A percentile compares a stretch with the other conserved stretches of the same genome.
Conservation (phyloP, 1,140 invertebrate genomes). For the Lasioglossum baleicum region DNA sequence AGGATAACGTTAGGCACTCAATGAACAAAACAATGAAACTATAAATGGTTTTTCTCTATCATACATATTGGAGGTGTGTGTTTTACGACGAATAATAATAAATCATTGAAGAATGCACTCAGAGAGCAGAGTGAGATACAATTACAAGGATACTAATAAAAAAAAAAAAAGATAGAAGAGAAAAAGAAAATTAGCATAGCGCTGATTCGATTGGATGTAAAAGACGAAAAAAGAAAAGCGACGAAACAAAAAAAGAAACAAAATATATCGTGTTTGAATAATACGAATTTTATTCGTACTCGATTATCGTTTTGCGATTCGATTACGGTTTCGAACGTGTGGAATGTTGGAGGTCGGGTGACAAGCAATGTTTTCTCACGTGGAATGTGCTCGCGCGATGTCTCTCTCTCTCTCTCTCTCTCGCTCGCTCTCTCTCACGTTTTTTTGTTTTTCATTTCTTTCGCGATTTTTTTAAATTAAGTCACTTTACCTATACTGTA, state of each 20-base stretch:
- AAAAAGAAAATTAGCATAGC: slow-evolving; percentile 18
- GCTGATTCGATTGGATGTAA: slow-evolving; percentile 35
- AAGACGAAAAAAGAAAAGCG: not conserved
- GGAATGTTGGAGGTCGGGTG: slow-evolving; percentile 65
- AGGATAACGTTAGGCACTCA: slow-evolving; percentile 70
- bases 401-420: slow-evolving; percentile 52
- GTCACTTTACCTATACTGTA: slow-evolving; percentile 62
- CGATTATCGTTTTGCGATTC: slow-evolving; percentile 29
- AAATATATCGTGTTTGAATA: not conserved
- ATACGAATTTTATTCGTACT: slow-evolving; percentile 53
- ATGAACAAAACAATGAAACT: slow-evolving; percentile 66
- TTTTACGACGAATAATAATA: slow-evolving; percentile 51
- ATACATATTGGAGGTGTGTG: slow-evolving; percentile 42
- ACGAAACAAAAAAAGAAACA: no score
- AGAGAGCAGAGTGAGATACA: slow-evolving; percentile 59
- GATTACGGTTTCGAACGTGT: slow-evolving; percentile 45
- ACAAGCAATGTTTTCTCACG: slow-evolving; percentile 53
- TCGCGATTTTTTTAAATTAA: slow-evolving; percentile 54
- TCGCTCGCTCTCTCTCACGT: not conserved
- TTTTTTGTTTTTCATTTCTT: no score
- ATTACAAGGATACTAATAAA: slow-evolving; percentile 39
- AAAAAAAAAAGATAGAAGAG: no score
- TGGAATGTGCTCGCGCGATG: slow-evolving; percentile 66
- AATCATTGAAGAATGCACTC: slow-evolving; percentile 50
- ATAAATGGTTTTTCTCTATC: slow-evolving; percentile 56